Evolutionary conservation across 2,888 invertebrate genomes (phyloP).

Genomic region (Conomelus anceps): DNA sequence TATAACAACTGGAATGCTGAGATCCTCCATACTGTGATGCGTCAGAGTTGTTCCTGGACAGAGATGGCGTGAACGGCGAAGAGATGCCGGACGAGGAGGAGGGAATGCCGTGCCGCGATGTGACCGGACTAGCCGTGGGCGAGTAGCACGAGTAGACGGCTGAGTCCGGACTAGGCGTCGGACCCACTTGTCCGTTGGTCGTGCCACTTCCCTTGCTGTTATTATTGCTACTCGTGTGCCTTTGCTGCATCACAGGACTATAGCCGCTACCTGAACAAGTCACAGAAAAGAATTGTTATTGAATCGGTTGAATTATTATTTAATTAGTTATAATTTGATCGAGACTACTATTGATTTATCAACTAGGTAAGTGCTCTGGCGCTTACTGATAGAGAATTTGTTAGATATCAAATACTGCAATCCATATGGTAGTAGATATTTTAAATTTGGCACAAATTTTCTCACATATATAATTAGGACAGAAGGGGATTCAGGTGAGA

Average conservation of each 20-base stretch:
- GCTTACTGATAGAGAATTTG: no score
- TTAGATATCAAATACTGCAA: no score
- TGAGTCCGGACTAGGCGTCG: conserved; percentile 80
- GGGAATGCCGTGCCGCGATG: conserved; percentile 65
- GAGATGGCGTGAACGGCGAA: conserved; percentile 65
- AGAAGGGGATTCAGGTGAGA: no score
- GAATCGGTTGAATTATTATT: no score
- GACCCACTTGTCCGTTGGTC: conserved; percentile 38
- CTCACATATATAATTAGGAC: no score
- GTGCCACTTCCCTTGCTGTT: no score
- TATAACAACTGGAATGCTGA: conserved; percentile 39
- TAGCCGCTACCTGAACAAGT: conserved; percentile 37
- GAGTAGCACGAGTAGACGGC: conserved; percentile 84
- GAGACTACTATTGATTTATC: no score
- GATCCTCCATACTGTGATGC: conserved; percentile 86
- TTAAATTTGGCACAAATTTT: no score
- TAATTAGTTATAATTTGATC: no score
- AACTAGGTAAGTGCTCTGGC: no score
- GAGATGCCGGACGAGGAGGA: conserved; percentile 46
- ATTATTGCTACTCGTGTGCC: conserved; percentile 36
- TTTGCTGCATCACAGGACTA: conserved; percentile 53
- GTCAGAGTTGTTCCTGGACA: conserved; percentile 84
- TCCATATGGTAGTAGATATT: no score
- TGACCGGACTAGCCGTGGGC: conserved; percentile 79
- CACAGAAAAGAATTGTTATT: neutral